Evolutionary conservation across 2,797 vertebrate genomes (phyloP), one percentile per base, ranked within the genome.

Genomic region (Sternotherus odoratus): DNA sequence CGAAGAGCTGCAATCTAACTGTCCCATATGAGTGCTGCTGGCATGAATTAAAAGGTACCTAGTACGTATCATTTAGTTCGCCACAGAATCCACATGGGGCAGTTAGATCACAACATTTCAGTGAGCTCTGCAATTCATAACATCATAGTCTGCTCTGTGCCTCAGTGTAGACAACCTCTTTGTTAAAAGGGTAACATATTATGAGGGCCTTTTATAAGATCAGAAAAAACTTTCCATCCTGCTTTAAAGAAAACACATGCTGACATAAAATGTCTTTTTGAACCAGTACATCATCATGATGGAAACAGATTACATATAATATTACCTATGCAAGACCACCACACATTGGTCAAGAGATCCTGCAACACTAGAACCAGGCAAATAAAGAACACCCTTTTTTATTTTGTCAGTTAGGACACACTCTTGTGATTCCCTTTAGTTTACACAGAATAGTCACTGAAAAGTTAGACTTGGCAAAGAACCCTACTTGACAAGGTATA

Each of bases 241-340:
- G 90, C 50, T 90, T 93, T n/a, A 49, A 54, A 87, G 33, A 33
- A 48, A 9, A 39, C 2, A 87, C 0, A 89, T 49, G 33, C 57
- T 85, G 4, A 4, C 46, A n/a, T 88, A 85, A 75, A 43, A 26
- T 0, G 0, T 82, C 54, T 50, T 77, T 95, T 46, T 92, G 82
- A 94, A 60, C 13, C 28, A 60, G 28, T 60, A 60, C 24, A 56
- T 56, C 57, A 16, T 60, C 57, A 60, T 60, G 13, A 30, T 3
- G 13, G 28, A 60, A 60, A 60, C 57, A 60, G 57, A 75, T 94
- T 63, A 4, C 43, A 36, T 48, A 5, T 46, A 53, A 77, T 87
- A 90, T 83, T 90, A 82, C 88, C 91, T 92, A 94, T 77, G 79
- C 19, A 77, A 89, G 87, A 92, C 77, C 92, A 90, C 86, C 83